These are phyloP conservation scores for Rafetus swinhoei DNA, from an alignment of 2,113 vertebrate genomes.

Conservation along the genomic window DNA sequence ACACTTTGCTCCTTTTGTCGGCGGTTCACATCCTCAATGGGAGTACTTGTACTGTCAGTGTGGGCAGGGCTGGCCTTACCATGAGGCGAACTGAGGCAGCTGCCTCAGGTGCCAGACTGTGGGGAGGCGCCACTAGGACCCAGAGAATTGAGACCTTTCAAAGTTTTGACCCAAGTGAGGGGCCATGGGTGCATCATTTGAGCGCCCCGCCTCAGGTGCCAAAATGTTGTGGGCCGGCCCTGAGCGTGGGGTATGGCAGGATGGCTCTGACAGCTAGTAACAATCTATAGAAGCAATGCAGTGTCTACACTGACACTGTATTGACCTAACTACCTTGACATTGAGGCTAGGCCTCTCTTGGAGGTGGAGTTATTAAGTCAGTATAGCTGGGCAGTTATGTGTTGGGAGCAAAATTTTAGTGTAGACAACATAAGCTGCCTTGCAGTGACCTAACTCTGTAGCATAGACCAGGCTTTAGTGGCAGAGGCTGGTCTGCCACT, in stretches of 20 bases:
- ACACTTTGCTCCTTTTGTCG: not conserved
- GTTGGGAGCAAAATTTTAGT: not conserved
- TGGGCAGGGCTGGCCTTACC: no score
- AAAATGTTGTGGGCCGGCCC: no score
- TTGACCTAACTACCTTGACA: not conserved
- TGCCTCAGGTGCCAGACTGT: no score
- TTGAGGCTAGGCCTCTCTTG: not conserved
- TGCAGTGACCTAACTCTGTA: not conserved
- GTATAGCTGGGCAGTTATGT: not conserved
- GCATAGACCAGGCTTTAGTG: not conserved
- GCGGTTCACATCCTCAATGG: not conserved
- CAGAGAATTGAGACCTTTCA: no score
- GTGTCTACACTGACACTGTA: not conserved
- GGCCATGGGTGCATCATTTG: no score
- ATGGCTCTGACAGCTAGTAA: not conserved
- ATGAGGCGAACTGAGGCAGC: no score
- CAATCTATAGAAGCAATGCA: not conserved
- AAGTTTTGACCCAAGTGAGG: no score
- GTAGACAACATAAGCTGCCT: not conserved
- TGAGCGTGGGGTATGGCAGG: not conserved
- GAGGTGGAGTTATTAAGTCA: not conserved
- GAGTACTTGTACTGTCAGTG: not conserved
- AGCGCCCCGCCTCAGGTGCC: no score
- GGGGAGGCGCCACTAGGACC: no score
- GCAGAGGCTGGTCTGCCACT: not conserved